phyloP scores from a whole-genome alignment of 2,113 vertebrate species.

The Scopus umbretta region DNA sequence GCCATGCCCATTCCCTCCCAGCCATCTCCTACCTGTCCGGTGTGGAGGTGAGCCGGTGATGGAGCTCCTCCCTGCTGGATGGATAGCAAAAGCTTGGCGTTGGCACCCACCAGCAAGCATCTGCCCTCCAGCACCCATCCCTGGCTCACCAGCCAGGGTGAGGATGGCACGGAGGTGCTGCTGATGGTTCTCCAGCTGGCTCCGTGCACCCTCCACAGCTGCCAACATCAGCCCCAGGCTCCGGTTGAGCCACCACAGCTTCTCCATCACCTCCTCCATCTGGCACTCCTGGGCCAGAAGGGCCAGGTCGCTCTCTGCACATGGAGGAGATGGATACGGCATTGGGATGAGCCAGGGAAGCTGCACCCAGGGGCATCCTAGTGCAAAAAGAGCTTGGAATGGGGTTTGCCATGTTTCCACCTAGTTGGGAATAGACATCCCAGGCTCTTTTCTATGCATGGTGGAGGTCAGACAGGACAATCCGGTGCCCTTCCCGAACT shows the following conservation, averaged over 20 bases:
- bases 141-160: slow-evolving; percentile 63
- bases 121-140: background rate
- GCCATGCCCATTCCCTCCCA: too few relatives aligned
- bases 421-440: slow-evolving; percentile 71
- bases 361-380: accelerated
- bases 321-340: accelerated
- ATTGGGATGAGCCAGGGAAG: background rate
- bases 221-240: slow-evolving; percentile 72
- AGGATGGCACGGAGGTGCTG: slow-evolving; percentile 71
- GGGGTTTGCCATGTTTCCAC: background rate
- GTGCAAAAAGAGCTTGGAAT: background rate
- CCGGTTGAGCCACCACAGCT: slow-evolving; percentile 76
- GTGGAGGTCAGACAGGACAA: slow-evolving; percentile 63
- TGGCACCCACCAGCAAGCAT: background rate
- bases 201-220: slow-evolving; percentile 67
- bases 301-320: slow-evolving; percentile 67
- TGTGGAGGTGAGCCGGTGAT: slow-evolving; percentile 63
- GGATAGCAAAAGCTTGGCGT: background rate
- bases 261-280: slow-evolving; percentile 70
- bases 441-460: slow-evolving; percentile 59
- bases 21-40: slow-evolving; percentile 66
- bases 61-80: background rate
- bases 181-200: slow-evolving; percentile 68
- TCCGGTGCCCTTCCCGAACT: slow-evolving; percentile 56
- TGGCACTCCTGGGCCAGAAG: slow-evolving; percentile 75